Evolutionary conservation across 2,888 invertebrate species (phyloP).

Genomic region (Hirtodrosophila alboralis): DNA sequence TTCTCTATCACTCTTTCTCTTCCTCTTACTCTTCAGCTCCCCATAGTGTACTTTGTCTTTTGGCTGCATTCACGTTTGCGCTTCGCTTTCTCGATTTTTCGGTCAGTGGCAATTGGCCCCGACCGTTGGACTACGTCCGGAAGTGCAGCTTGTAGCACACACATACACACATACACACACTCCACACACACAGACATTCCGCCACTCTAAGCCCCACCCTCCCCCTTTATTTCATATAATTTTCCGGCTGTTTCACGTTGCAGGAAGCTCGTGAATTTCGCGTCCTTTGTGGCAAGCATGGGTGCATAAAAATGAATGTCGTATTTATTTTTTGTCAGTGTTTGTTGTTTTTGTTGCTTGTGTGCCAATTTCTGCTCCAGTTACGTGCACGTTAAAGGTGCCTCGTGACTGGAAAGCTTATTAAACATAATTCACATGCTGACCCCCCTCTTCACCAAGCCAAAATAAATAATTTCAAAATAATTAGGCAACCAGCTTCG

Average conservation of each 20-base stretch:
- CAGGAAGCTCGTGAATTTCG: conserved; percentile 77
- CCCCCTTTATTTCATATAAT: conserved; percentile 59
- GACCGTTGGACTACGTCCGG: conserved; percentile 45
- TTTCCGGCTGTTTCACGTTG: conserved; percentile 76
- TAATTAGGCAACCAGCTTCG: conserved; percentile 28
- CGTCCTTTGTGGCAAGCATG: conserved; percentile 46
- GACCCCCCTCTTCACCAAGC: background rate
- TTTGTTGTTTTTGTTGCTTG: conserved; percentile 25
- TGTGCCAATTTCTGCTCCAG: conserved; percentile 71
- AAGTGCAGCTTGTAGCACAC: conserved; percentile 48
- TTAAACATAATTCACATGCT: conserved; percentile 62
- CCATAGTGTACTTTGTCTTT: conserved; percentile 56
- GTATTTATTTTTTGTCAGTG: conserved; percentile 51
- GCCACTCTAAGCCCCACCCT: background rate
- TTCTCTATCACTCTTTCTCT: conserved; percentile 1
- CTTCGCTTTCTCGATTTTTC: conserved; percentile 53
- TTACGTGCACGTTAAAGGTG: conserved; percentile 52
- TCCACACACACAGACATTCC: conserved; percentile 1
- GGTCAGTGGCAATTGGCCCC: conserved; percentile 68
- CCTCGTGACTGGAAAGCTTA: conserved; percentile 50
- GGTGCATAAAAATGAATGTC: conserved; percentile 64
- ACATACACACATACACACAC: conserved; percentile 1
- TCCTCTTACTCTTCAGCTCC: conserved; percentile 4
- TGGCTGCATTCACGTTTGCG: conserved; percentile 30
- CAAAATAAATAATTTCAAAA: background rate